Conservation (phyloP, 1,140 invertebrate species). For the Drosophila rufa region DNA sequence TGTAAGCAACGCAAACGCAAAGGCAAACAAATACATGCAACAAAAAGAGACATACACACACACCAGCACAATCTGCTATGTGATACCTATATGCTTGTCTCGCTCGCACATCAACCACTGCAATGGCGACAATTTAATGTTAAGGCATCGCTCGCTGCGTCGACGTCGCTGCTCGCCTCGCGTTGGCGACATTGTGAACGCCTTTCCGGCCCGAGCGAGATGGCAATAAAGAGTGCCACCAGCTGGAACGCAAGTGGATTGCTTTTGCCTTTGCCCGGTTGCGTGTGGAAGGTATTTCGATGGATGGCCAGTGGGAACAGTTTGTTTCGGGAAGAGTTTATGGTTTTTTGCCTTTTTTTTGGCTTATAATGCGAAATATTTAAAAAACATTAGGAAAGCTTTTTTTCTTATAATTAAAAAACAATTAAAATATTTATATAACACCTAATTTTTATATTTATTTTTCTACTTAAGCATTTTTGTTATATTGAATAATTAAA, state of each 20-base stretch:
- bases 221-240: not conserved
- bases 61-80: not conserved
- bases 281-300: not conserved
- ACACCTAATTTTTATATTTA: no score
- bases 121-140: constrained; percentile 72
- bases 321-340: not conserved
- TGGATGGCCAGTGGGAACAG: constrained; percentile 25
- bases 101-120: constrained; percentile 63
- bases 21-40: constrained; percentile 39
- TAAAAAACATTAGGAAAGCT: no score
- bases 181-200: constrained; percentile 29
- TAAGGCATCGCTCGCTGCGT: constrained; percentile 27
- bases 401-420: no score
- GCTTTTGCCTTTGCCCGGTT: not conserved
- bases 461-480: no score
- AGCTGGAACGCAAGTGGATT: constrained; percentile 42
- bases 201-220: constrained; percentile 54
- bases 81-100: constrained; percentile 40
- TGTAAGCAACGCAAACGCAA: constrained; percentile 61
- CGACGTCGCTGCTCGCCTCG: constrained; percentile 37
- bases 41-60: constrained; percentile 17
- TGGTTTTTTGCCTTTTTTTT: no score
- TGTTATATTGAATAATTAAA: no score
- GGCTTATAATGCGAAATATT: no score
- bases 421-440: no score